phyloP scores from a whole-genome alignment of 2,888 invertebrate genomes.

The Aleiodes alternator region DNA sequence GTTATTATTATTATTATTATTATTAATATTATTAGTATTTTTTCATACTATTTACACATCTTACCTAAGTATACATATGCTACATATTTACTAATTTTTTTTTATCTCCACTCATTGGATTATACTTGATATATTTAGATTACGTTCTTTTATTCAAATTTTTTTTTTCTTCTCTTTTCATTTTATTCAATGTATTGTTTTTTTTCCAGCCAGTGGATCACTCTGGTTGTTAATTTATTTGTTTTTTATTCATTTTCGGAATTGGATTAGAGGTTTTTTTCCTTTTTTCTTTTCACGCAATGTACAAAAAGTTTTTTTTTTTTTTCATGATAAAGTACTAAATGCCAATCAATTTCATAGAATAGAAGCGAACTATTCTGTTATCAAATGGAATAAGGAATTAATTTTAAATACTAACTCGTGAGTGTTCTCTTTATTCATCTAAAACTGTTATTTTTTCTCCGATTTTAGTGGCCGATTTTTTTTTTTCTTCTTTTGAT shows the following conservation, averaged over 20 bases:
- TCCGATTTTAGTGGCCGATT: too few species aligned
- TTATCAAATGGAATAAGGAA: slow-evolving; percentile 7
- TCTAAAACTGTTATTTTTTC: too few species aligned
- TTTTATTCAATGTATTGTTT: slow-evolving; percentile 31
- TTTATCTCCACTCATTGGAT: slow-evolving; percentile 35
- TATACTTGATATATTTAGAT: slow-evolving; percentile 41
- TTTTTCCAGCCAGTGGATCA: slow-evolving; percentile 27
- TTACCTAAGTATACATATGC: slow-evolving; percentile 47
- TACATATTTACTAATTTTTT: slow-evolving; percentile 37
- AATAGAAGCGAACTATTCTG: slow-evolving; percentile 21
- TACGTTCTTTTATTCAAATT: slow-evolving; percentile 35
- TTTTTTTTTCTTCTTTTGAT: too few species aligned
- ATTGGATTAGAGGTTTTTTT: slow-evolving; percentile 43
- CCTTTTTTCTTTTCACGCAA: slow-evolving; percentile 31
- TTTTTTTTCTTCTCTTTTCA: slow-evolving; percentile 35
- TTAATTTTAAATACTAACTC: too few species aligned
- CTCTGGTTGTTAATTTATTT: slow-evolving; percentile 27
- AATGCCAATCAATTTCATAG: slow-evolving; percentile 26
- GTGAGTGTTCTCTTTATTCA: too few species aligned
- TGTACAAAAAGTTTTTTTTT: slow-evolving; percentile 53
- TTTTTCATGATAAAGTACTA: slow-evolving; percentile 19
- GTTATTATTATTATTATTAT: slow-evolving; percentile 16
- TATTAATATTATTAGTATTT: slow-evolving; percentile 27
- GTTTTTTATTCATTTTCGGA: slow-evolving; percentile 25
- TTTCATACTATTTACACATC: slow-evolving; percentile 41